Conservation (phyloP, 2,113 vertebrate genomes). For the Mormyrus lacerda region DNA sequence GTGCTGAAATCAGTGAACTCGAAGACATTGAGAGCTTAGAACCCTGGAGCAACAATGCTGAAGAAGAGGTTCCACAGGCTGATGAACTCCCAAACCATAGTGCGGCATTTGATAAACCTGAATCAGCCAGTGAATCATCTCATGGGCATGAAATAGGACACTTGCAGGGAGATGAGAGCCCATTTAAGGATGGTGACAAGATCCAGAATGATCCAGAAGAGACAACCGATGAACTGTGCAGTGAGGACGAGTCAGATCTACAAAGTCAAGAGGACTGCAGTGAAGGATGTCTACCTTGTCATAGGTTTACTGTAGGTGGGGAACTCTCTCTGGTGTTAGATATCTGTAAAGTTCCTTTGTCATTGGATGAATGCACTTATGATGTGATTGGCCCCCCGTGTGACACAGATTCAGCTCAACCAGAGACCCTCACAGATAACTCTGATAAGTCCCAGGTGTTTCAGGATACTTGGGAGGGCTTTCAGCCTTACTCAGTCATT, state of each 20-base stretch:
- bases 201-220: slow-evolving; percentile 33
- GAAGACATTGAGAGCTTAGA: slow-evolving; percentile 25
- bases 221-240: slow-evolving; percentile 25
- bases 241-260: slow-evolving; percentile 26
- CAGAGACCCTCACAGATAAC: slow-evolving; percentile 59
- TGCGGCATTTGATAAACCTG: slow-evolving; percentile 19
- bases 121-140: not conserved
- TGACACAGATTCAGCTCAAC: slow-evolving; percentile 57
- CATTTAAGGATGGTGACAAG: slow-evolving; percentile 7
- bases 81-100: slow-evolving; percentile 33
- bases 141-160: slow-evolving; percentile 30
- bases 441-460: slow-evolving; percentile 60
- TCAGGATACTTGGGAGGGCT: slow-evolving; percentile 57
- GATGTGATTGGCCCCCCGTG: slow-evolving; percentile 61
- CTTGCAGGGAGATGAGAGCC: slow-evolving; percentile 29
- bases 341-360: slow-evolving; percentile 51
- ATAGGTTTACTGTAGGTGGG: slow-evolving; percentile 28
- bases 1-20: slow-evolving; percentile 37
- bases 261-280: slow-evolving; percentile 27
- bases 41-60: not conserved
- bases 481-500: slow-evolving; percentile 63
- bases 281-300: slow-evolving; percentile 26
- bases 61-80: slow-evolving; percentile 14
- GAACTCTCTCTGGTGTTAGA: slow-evolving; percentile 41
- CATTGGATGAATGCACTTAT: slow-evolving; percentile 63